phyloP scores from a whole-genome alignment of 2,113 vertebrate species.

The Rhinoderma darwinii region DNA sequence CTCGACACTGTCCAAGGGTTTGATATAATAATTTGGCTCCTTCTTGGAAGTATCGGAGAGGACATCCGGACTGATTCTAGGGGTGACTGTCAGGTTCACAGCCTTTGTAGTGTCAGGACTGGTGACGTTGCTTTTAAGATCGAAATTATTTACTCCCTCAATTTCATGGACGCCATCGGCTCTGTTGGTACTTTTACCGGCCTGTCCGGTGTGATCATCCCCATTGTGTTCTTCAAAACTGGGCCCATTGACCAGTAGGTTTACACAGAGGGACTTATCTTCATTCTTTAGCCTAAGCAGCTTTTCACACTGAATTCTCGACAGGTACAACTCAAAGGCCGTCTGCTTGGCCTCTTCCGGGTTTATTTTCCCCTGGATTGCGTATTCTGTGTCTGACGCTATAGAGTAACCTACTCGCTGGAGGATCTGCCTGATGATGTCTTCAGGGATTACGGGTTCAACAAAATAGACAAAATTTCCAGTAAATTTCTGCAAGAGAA shows the following conservation, averaged over 20 bases:
- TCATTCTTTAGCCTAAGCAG: slow-evolving; percentile 72
- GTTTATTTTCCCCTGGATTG: slow-evolving; percentile 69
- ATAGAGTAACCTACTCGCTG: slow-evolving; percentile 79
- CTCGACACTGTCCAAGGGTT: slow-evolving; percentile 65
- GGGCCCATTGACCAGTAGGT: background rate
- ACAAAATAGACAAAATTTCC: slow-evolving; percentile 84
- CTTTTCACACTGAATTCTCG: slow-evolving; percentile 74
- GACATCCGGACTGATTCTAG: background rate
- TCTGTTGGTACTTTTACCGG: background rate
- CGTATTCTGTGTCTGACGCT: slow-evolving; percentile 74
- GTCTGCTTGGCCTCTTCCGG: slow-evolving; percentile 70
- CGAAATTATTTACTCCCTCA: background rate
- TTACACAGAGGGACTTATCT: slow-evolving; percentile 43
- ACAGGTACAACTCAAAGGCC: slow-evolving; percentile 84
- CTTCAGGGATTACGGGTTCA: slow-evolving; percentile 73
- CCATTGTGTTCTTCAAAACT: background rate
- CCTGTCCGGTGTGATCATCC: background rate
- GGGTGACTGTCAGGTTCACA: background rate
- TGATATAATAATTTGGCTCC: background rate
- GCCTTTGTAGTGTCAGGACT: background rate
- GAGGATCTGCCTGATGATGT: slow-evolving; percentile 71
- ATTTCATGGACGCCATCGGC: background rate
- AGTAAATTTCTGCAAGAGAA: slow-evolving; percentile 78
- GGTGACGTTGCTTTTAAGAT: background rate
- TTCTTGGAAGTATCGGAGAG: background rate